A percentile compares a stretch with the other conserved stretches of the same genome.
phyloP scores from a whole-genome alignment of 2,113 vertebrate species.

The Cathartes aura region DNA sequence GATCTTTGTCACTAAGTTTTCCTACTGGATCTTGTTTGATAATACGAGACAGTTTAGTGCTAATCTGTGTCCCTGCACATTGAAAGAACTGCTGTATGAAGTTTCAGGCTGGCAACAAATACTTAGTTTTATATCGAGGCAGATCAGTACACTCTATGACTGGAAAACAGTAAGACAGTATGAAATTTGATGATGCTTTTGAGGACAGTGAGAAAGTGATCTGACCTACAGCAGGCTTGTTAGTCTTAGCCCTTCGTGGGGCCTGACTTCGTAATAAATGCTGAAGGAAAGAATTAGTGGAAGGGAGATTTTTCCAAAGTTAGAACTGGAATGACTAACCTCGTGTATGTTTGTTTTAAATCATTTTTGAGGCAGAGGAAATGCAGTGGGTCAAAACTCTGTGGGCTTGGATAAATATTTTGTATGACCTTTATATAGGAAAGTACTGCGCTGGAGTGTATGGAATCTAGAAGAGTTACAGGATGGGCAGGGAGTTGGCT shows the following conservation, averaged over 20 bases:
- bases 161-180: not conserved
- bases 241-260: not conserved
- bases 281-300: not conserved
- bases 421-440: not conserved
- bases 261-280: not conserved
- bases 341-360: not conserved
- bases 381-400: not conserved
- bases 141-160: not conserved
- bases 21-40: not conserved
- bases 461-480: not conserved
- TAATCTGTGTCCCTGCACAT: not conserved
- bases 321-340: not conserved
- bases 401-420: slow-evolving; percentile 18
- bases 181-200: slow-evolving; percentile 26
- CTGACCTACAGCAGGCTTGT: not conserved
- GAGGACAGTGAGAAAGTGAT: not conserved
- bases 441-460: not conserved
- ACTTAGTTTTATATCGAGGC: not conserved
- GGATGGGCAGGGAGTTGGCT: not conserved
- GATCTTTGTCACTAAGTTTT: not conserved
- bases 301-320: not conserved
- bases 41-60: not conserved
- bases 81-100: not conserved
- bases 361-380: not conserved
- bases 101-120: not conserved